Base-by-base conservation (phyloP, 37 sponge, comb jelly and placozoan species). In the Hormiphora californensis region DNA sequence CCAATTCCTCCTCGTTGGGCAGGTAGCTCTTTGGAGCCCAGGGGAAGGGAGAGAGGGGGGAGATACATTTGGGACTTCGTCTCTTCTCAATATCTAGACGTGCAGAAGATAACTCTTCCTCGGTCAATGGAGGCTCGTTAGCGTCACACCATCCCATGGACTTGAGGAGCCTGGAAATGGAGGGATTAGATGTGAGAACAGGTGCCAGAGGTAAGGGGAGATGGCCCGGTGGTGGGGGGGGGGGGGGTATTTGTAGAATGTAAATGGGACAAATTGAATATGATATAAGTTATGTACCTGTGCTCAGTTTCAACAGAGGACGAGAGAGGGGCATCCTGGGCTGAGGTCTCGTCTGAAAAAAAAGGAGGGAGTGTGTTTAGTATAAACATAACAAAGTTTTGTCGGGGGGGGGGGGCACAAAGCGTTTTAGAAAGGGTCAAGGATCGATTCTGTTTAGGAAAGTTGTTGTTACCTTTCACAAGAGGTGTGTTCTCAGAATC, bases 21-120 rank as follows among this genome's bases (percentile, higher is more conserved):
- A 73, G 81, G 43, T 73, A 73, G 46, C 40, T 32, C 44, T 73
- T 73, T 5, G 81, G 81, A 73, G 81, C 81, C 81, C 81, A 73
- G 23, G 81, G 81, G 25, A 73, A 73, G 22, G 81, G 81, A 19
- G 81, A 73, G 25, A 73, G 81, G 32, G 81, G 81, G 5, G 81
- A 73, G 15, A 43, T 43, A 5, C 46, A n/a, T n/a, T 73, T 33
- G 11, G 36, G 36, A 23, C 43, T 73, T 7, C 81, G 35, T 43
- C 43, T 43, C 4, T 33, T 73, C 81, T 73, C 81, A 27, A 73
- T 43, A 7, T 73, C 81, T 40, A 43, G 35, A 1, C 38, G 35
- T 23, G 81, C 81, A 7, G 81, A 73, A 22, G 43, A 33, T 1
- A 73, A 43, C 46, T 73, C 81, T 30, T 73, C 81, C 44, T 73